A percentile compares a stretch with the other conserved stretches of the same genome.
Conservation (phyloP, 2,888 invertebrate genomes). For the Drosophila austrosaltans region DNA sequence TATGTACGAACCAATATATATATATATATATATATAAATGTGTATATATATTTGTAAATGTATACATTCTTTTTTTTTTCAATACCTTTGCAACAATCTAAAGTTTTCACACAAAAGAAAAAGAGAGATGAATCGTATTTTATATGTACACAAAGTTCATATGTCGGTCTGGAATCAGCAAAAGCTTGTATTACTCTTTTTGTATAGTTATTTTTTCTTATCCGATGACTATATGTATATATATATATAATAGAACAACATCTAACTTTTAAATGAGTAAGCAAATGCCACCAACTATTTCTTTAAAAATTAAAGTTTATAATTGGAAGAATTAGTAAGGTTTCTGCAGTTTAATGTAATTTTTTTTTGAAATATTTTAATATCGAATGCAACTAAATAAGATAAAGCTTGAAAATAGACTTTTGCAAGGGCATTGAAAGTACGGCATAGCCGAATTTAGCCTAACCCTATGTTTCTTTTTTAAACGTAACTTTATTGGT, state of each 20-base stretch:
- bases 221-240: too few species aligned
- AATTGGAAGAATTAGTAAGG: too few species aligned
- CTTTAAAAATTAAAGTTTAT: too few species aligned
- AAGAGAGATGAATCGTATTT: not conserved
- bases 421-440: not conserved
- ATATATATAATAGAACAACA: too few species aligned
- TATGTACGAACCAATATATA: slow-evolving; percentile 54
- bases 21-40: slow-evolving; percentile 57
- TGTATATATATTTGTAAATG: slow-evolving; percentile 63
- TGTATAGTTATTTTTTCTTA: too few species aligned
- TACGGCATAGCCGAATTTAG: slow-evolving; percentile 8
- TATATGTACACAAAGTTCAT: not conserved
- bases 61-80: slow-evolving; percentile 55
- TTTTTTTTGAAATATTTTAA: too few species aligned
- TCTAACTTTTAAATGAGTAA: too few species aligned
- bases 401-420: not conserved
- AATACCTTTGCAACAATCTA: not conserved
- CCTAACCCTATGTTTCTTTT: not conserved
- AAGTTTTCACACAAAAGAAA: not conserved
- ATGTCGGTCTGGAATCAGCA: not conserved
- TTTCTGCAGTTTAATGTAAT: too few species aligned
- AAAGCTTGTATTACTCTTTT: not conserved
- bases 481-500: not conserved
- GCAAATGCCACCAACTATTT: too few species aligned
- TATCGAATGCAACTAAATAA: too few species aligned